A percentile compares a stretch with the other conserved stretches of the same genome.
phyloP scores from a whole-genome alignment of 2,888 invertebrate genomes.

The Drosophila austrosaltans region DNA sequence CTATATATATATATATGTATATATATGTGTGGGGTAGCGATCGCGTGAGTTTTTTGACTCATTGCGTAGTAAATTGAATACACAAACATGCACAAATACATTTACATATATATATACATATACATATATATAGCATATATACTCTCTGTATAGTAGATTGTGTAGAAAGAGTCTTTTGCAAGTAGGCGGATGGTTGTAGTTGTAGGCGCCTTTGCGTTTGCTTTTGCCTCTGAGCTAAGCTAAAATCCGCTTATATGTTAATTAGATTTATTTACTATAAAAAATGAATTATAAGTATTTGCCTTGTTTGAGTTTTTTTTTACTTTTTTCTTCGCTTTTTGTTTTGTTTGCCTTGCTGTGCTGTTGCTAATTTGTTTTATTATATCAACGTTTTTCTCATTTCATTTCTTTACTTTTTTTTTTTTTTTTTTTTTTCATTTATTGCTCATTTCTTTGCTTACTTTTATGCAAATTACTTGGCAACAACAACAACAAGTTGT shows the following conservation, averaged over 20 bases:
- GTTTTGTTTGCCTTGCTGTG: not conserved
- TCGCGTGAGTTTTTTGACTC: slow-evolving; percentile 66
- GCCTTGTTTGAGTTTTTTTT: slow-evolving; percentile 29
- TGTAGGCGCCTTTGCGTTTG: slow-evolving; percentile 42
- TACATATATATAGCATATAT: not conserved
- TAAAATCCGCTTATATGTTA: slow-evolving; percentile 74
- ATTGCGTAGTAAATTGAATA: slow-evolving; percentile 39
- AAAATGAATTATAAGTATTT: slow-evolving; percentile 51
- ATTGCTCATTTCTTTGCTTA: slow-evolving; percentile 3
- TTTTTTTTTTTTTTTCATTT: not conserved
- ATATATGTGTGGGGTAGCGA: slow-evolving; percentile 43
- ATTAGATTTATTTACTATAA: slow-evolving; percentile 75
- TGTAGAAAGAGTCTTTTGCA: slow-evolving; percentile 10
- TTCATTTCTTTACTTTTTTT: not conserved
- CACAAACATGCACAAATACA: slow-evolving; percentile 22
- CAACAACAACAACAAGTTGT: slow-evolving; percentile 37
- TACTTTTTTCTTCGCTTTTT: not conserved
- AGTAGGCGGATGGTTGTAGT: slow-evolving; percentile 26
- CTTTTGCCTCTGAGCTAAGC: slow-evolving; percentile 39
- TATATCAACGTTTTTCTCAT: slow-evolving; percentile 1
- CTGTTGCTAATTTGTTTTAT: slow-evolving; percentile 8
- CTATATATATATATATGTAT: slow-evolving; percentile 18
- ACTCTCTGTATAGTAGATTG: too few species aligned
- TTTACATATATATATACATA: not conserved
- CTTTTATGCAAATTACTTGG: slow-evolving; percentile 8